Conservation (phyloP, 2,888 invertebrate species). For the Colletes collaris region DNA sequence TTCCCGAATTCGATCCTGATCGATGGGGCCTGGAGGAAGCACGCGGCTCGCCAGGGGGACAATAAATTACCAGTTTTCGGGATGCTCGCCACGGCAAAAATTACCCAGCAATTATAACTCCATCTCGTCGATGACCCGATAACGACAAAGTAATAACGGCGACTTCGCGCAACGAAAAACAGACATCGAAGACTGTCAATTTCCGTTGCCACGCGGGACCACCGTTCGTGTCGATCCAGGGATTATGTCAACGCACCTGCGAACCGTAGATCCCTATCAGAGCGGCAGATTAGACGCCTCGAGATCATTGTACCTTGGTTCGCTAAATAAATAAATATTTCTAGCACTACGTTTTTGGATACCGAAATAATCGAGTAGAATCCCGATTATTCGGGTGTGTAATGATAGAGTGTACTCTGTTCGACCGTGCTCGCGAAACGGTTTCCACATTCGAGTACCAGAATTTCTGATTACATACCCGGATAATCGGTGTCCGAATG, state of each 20-base stretch:
- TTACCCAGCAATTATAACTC: constrained; percentile 45
- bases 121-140: constrained; percentile 34
- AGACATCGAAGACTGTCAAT: constrained; percentile 27
- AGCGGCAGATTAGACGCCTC: constrained; percentile 2
- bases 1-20: neutral
- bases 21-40: constrained; percentile 9
- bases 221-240: neutral
- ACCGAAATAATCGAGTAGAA: too few relatives aligned
- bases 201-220: constrained; percentile 1
- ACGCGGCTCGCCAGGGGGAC: constrained; percentile 15
- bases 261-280: constrained; percentile 13
- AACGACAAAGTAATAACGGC: constrained; percentile 43
- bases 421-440: too few relatives aligned
- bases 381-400: too few relatives aligned
- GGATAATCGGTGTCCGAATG: too few relatives aligned
- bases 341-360: too few relatives aligned
- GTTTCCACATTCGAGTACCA: too few relatives aligned
- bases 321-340: neutral
- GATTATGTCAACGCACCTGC: constrained; percentile 28
- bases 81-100: constrained; percentile 24
- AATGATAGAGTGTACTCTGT: too few relatives aligned
- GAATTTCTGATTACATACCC: too few relatives aligned
- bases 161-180: constrained; percentile 17
- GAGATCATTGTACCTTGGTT: neutral
- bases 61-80: constrained; percentile 41